phyloP scores from a whole-genome alignment of 2,113 vertebrate species.

The Larimichthys crocea region DNA sequence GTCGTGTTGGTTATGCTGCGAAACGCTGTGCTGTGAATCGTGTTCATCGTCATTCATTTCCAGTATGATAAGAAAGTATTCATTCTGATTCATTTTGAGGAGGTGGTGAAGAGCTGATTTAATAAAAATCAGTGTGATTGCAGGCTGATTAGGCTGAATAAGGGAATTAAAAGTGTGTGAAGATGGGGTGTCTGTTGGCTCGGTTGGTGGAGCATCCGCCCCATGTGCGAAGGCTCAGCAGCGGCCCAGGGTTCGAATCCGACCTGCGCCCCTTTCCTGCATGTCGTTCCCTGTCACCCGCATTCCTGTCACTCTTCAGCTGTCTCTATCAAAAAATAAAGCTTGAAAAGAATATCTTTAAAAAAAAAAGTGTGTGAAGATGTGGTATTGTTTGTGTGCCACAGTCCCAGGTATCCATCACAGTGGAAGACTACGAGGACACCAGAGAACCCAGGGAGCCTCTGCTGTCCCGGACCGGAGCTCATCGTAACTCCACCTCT shows the following conservation, averaged over 20 bases:
- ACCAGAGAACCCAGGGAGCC: conserved; percentile 86
- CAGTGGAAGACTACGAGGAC: conserved; percentile 88
- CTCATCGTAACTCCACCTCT: conserved; percentile 86
- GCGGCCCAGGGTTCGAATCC: too few species aligned
- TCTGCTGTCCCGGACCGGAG: conserved; percentile 77
- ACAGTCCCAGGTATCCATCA: conserved; percentile 89
- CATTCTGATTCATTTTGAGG: conserved; percentile 9
- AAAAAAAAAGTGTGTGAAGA: too few species aligned
- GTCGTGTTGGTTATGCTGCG: too few species aligned
- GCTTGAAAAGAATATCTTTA: too few species aligned
- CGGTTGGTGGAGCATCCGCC: too few species aligned
- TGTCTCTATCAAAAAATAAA: too few species aligned
- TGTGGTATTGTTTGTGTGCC: neutral
- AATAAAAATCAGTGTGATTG: conserved; percentile 7
- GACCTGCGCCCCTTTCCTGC: too few species aligned
- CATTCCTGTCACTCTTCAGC: too few species aligned
- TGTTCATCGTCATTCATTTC: conserved; percentile 14
- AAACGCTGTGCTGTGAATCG: neutral
- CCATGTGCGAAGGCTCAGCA: too few species aligned
- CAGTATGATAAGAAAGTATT: conserved; percentile 1
- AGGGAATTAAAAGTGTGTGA: conserved; percentile 20
- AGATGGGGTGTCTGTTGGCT: too few species aligned
- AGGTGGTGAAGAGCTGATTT: conserved; percentile 8
- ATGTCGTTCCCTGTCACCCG: too few species aligned
- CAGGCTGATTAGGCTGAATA: neutral